A percentile compares a stretch with the other conserved stretches of the same genome.
Conservation (phyloP, 1,140 invertebrate species). For the Chrysoperla carnea region DNA sequence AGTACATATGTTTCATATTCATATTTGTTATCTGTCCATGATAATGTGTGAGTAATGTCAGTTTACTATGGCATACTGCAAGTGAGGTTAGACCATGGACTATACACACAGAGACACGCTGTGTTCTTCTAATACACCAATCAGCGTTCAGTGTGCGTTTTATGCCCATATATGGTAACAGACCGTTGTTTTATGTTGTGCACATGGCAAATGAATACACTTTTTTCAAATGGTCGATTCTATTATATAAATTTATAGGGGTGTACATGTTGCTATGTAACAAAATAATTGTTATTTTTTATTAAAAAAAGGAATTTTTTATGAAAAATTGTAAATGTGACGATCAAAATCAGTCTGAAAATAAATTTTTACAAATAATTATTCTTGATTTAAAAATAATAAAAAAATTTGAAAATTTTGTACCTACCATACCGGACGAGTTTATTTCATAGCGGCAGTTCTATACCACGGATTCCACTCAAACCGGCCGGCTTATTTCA, state of each 20-base stretch:
- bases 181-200: constrained; percentile 30
- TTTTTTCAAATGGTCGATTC: too few relatives aligned
- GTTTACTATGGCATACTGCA: too few relatives aligned
- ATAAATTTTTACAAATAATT: background rate
- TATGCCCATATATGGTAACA: constrained; percentile 61
- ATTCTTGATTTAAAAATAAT: background rate
- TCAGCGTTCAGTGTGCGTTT: constrained; percentile 38
- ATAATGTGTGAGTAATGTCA: too few relatives aligned
- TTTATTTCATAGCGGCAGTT: constrained; percentile 8
- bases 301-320: too few relatives aligned
- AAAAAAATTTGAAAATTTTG: constrained; percentile 12
- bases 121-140: constrained; percentile 29
- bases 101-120: too few relatives aligned
- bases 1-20: too few relatives aligned
- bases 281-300: too few relatives aligned
- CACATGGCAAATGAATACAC: constrained; percentile 14
- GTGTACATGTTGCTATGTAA: too few relatives aligned
- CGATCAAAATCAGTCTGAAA: background rate
- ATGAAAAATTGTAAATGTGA: background rate
- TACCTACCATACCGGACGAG: constrained; percentile 6
- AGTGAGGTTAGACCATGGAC: too few relatives aligned
- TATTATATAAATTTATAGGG: too few relatives aligned
- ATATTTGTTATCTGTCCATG: too few relatives aligned
- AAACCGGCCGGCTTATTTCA: constrained; percentile 15
- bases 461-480: constrained; percentile 6